These are phyloP conservation scores for Phaethon lepturus DNA, from an alignment of 2,113 vertebrate genomes.

Conservation along the genomic window DNA sequence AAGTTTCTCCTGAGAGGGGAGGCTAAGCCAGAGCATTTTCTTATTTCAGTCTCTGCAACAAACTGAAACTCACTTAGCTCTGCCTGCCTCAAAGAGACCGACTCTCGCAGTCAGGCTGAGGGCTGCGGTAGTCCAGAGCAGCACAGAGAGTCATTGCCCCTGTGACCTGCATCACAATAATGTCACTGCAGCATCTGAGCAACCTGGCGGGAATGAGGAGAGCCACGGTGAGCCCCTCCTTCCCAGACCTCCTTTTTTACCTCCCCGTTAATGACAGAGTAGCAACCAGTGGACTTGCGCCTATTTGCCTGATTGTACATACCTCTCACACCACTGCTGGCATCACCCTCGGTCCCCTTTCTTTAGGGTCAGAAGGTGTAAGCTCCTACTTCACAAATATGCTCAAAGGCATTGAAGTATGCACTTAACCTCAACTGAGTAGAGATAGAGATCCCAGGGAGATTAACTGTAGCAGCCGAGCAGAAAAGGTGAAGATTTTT, in stretches of 20 bases:
- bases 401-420: not conserved
- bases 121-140: not conserved
- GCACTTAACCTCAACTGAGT: not conserved
- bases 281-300: not conserved
- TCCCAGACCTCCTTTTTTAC: not conserved
- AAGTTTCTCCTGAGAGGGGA: not conserved
- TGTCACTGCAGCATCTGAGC: not conserved
- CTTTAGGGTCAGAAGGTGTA: not conserved
- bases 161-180: not conserved
- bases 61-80: not conserved
- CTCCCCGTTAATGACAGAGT: not conserved
- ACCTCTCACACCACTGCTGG: not conserved
- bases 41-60: not conserved
- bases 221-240: not conserved
- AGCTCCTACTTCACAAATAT: not conserved
- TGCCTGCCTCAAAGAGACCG: not conserved
- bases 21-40: not conserved
- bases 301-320: not conserved
- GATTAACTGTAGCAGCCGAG: not conserved
- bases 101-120: not conserved
- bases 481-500: not conserved
- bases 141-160: too few species aligned
- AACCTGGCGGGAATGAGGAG: not conserved
- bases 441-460: not conserved
- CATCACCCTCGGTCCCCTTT: not conserved